Evolutionary conservation across 2,797 vertebrate genomes (phyloP).

Genomic region (Sylvia borin): DNA sequence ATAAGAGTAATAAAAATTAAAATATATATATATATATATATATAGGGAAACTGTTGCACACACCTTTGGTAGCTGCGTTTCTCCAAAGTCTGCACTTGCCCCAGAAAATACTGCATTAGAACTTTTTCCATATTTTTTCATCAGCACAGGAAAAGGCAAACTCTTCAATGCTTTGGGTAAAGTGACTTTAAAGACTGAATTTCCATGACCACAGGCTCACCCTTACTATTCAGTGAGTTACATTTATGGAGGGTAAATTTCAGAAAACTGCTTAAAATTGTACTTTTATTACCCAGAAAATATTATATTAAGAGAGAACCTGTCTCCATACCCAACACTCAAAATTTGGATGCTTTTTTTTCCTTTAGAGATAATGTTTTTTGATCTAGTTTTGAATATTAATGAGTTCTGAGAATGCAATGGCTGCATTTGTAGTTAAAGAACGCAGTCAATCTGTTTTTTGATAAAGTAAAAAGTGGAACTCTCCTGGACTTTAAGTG

Average conservation of each 20-base stretch:
- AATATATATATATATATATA: neutral
- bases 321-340: neutral
- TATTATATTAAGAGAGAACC: rapidly evolving
- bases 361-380: neutral
- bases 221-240: neutral
- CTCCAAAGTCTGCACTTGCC: neutral
- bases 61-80: neutral
- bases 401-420: neutral
- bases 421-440: neutral
- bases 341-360: neutral
- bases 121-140: neutral
- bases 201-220: neutral
- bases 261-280: neutral
- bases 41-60: neutral
- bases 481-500: neutral
- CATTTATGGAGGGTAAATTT: neutral
- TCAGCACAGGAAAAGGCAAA: neutral
- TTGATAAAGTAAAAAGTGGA: neutral
- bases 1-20: neutral
- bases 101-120: neutral
- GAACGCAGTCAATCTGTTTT: neutral
- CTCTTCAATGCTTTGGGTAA: neutral
- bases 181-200: neutral
- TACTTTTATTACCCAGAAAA: neutral
- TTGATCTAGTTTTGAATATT: neutral